Base-by-base conservation (phyloP, 2,888 invertebrate species). In the Julus scandinavius region DNA sequence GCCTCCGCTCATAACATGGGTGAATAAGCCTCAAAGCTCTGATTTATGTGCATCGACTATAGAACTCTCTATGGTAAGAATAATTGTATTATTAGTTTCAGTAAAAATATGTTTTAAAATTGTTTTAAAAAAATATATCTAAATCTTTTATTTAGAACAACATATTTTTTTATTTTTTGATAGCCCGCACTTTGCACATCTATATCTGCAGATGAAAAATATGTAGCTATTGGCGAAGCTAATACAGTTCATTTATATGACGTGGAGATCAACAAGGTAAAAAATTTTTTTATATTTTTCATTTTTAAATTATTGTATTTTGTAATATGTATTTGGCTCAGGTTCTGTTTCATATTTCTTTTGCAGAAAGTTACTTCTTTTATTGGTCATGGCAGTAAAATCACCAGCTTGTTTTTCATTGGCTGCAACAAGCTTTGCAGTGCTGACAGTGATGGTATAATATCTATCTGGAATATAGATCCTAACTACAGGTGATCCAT, bases 401-500 rank as follows among this genome's bases (percentile, higher is more conserved):
- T 88, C 40, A 88, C 88, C 13, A 40, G 54, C 45, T 15, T 88
- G 45, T 50, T 88, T 20, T 88, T 83, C 41, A 49, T 83, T 88
- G 45, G 50, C 9, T 3, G 84, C 4, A 88, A 9, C n/a, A 58
- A 41, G 38, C 49, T 88, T 17, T 80, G 83, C 84, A 88, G 83
- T 88, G 83, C 84, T 38, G 85, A 49, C 13, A 38, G n/a, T 54
- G 86, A 88, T 41, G 50, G 40, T 6, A 38, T n/a, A 58, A 85
- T 88, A 20, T 85, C 85, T 54, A 85, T 85, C 38, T 88, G 88
- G 86, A 63, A 88, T 85, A 63, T 88, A 15, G 41, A 85, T 7
- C 38, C 45, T 6, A 38, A 83, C 13, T 17, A 88, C 40, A 50
- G 88, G 85, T 88, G 17, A 63, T 63, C 13, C 13, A n/a, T 72